Percentiles rank a stretch among this genome's conserved stretches.
phyloP scores from a whole-genome alignment of 1,140 invertebrate species.

The Rhysida immarginata region DNA sequence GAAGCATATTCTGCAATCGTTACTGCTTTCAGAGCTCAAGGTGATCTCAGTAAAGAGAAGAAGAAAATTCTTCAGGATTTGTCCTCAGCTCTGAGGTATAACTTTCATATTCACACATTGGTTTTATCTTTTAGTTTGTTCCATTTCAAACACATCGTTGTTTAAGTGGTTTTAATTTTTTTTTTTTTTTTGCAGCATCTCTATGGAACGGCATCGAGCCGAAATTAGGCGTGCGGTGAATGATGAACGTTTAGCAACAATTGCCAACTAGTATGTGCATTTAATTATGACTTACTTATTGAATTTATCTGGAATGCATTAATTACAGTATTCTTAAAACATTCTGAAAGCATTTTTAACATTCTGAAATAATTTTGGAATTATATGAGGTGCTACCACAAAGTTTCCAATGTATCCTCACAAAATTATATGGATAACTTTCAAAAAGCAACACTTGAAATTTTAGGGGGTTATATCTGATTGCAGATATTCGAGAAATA shows the following conservation, averaged over 20 bases:
- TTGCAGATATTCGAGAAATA: no score
- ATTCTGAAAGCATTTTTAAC: no score
- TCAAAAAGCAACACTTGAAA: no score
- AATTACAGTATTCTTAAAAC: no score
- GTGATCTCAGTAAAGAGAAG: constrained; percentile 65
- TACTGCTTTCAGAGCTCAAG: constrained; percentile 78
- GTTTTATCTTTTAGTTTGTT: background rate
- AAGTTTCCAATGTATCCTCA: no score
- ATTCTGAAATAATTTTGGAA: no score
- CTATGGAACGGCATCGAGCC: constrained; percentile 71
- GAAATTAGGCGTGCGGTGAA: constrained; percentile 77
- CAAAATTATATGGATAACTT: no score
- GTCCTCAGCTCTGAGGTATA: constrained; percentile 45
- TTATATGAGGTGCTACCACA: no score
- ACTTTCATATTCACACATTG: constrained; percentile 4
- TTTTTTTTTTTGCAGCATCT: constrained; percentile 43
- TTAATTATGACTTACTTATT: constrained; percentile 17
- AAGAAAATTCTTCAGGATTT: constrained; percentile 66
- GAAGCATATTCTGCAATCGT: constrained; percentile 79
- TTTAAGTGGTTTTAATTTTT: background rate
- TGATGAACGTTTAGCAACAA: constrained; percentile 71
- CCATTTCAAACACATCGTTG: background rate
- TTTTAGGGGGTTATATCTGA: no score
- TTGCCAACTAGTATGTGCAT: constrained; percentile 62
- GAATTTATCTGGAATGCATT: constrained; percentile 22